phyloP scores from a whole-genome alignment of 2,888 invertebrate genomes.

The Epiperipatus broadwayi region DNA sequence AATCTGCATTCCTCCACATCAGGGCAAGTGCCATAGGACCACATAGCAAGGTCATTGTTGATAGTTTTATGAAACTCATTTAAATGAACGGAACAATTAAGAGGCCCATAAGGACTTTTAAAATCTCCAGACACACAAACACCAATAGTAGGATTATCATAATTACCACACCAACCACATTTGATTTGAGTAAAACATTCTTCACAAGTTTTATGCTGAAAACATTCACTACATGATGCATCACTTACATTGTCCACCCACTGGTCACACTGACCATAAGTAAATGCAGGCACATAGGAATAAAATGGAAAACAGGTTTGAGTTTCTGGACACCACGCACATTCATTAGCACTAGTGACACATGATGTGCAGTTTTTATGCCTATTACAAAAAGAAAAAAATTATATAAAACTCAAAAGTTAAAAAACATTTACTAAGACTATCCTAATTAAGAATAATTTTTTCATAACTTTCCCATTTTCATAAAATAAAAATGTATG shows the following conservation, averaged over 20 bases:
- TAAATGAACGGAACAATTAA: conserved; percentile 20
- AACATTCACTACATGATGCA: conserved; percentile 23
- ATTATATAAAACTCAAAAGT: too few relatives aligned
- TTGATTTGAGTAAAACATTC: conserved; percentile 56
- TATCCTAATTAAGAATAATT: too few relatives aligned
- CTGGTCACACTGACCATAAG: conserved; percentile 75
- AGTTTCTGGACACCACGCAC: conserved; percentile 88
- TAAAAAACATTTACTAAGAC: too few relatives aligned
- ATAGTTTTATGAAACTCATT: conserved; percentile 15
- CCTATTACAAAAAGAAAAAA: too few relatives aligned
- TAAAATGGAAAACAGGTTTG: conserved; percentile 74
- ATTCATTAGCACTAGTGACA: conserved; percentile 61
- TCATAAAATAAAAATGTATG: too few relatives aligned
- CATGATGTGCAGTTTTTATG: conserved; percentile 35
- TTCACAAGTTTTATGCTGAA: conserved; percentile 22
- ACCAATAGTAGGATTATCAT: conserved; percentile 68
- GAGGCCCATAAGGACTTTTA: conserved; percentile 45
- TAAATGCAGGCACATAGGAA: conserved; percentile 82
- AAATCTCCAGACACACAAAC: conserved; percentile 69
- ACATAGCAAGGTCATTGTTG: conserved; percentile 27
- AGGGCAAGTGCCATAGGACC: conserved; percentile 63
- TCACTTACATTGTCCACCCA: conserved; percentile 50
- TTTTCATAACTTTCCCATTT: too few relatives aligned
- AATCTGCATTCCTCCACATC: conserved; percentile 84
- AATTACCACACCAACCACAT: conserved; percentile 85